Conservation (phyloP, 2,888 invertebrate genomes). For the Octodonta nipae region DNA sequence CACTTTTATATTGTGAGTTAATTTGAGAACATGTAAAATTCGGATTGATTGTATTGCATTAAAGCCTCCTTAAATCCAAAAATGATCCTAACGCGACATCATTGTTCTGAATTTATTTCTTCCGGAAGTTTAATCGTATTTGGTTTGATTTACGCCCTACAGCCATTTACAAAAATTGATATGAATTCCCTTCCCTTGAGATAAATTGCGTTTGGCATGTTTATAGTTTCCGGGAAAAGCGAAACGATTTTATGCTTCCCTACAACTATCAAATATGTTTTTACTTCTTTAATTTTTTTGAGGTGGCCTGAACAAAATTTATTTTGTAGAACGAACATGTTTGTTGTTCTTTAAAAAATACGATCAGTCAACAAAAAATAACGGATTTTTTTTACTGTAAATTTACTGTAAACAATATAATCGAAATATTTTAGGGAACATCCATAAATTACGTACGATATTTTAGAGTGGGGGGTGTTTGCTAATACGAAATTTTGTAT, state of each 20-base stretch:
- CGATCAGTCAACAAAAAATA: too few species aligned
- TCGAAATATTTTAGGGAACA: too few species aligned
- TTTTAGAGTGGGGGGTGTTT: too few species aligned
- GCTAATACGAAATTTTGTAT: too few species aligned
- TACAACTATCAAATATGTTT: constrained; percentile 20
- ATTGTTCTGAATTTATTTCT: constrained; percentile 11
- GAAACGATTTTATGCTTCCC: constrained; percentile 25
- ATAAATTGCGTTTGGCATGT: constrained; percentile 31
- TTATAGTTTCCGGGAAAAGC: constrained; percentile 31
- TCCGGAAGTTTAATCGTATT: constrained; percentile 19
- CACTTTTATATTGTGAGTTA: background rate
- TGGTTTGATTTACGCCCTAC: constrained; percentile 25
- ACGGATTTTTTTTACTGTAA: too few species aligned
- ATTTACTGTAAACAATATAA: too few species aligned
- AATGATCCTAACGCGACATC: background rate
- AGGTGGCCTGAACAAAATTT: background rate
- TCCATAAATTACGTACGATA: too few species aligned
- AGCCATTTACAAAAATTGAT: constrained; percentile 28
- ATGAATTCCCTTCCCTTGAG: constrained; percentile 27
- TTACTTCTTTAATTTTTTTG: too few species aligned
- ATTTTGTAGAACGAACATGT: too few species aligned
- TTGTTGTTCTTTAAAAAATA: too few species aligned
- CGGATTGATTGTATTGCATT: too few species aligned
- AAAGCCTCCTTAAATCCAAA: constrained; percentile 2
- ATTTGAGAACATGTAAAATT: background rate